Percentiles rank a stretch among this genome's conserved stretches.
These are phyloP conservation scores for Atethmia centrago DNA, from an alignment of 2,888 invertebrate species.

Conservation along the genomic window DNA sequence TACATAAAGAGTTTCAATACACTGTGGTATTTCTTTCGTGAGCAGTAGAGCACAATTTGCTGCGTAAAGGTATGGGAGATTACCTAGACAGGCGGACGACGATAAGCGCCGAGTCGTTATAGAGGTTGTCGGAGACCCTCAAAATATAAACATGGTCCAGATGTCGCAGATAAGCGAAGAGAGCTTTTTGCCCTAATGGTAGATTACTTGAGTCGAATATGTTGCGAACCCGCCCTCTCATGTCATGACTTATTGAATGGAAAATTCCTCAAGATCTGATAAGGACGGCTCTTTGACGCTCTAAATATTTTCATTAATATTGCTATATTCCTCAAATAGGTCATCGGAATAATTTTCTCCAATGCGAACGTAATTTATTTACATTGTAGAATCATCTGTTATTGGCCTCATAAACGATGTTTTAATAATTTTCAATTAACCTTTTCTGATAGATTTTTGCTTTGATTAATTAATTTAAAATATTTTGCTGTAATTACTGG, in stretches of 20 bases:
- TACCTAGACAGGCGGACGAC: constrained; percentile 86
- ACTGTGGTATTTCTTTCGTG: constrained; percentile 73
- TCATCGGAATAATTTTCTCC: constrained; percentile 17
- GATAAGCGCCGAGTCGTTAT: constrained; percentile 88
- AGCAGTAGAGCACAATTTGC: constrained; percentile 75
- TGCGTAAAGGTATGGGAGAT: constrained; percentile 74
- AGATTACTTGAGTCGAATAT: constrained; percentile 86
- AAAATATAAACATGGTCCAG: constrained; percentile 90
- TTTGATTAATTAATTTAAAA: not conserved
- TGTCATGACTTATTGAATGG: constrained; percentile 80
- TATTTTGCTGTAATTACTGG: not conserved
- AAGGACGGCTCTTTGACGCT: constrained; percentile 41
- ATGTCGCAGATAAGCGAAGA: constrained; percentile 88
- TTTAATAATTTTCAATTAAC: constrained; percentile 34
- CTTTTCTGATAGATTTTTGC: not conserved
- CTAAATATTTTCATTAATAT: constrained; percentile 28
- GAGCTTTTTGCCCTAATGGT: constrained; percentile 88
- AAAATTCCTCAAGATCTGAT: constrained; percentile 77
- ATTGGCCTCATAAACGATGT: constrained; percentile 7
- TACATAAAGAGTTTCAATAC: constrained; percentile 67
- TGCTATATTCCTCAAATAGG: constrained; percentile 4
- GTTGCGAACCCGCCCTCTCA: constrained; percentile 76
- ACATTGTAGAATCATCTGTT: constrained; percentile 21
- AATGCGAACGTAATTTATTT: constrained; percentile 18
- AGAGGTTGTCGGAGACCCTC: constrained; percentile 88